phyloP scores from a whole-genome alignment of 2,888 invertebrate species.

The Chymomyza caudatula region DNA sequence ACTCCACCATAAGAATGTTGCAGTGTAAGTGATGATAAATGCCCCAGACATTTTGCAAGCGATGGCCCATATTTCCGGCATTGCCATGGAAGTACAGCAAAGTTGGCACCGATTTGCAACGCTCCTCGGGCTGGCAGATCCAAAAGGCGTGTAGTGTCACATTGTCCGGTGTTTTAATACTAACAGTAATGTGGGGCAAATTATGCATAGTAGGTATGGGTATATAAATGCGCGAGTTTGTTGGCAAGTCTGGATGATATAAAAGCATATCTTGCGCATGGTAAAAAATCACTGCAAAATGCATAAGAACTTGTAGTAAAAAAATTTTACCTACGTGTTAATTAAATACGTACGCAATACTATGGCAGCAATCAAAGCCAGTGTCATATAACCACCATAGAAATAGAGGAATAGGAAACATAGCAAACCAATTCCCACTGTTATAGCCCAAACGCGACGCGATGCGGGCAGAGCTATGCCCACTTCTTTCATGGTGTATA shows the following conservation, averaged over 20 bases:
- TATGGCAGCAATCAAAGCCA: constrained; percentile 84
- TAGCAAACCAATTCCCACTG: constrained; percentile 85
- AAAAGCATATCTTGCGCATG: constrained; percentile 91
- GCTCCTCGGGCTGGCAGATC: constrained; percentile 85
- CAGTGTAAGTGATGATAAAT: constrained; percentile 89
- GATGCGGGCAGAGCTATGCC: constrained; percentile 72
- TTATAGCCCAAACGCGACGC: constrained; percentile 87
- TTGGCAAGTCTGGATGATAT: constrained; percentile 93
- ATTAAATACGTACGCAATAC: constrained; percentile 82
- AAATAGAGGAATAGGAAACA: constrained; percentile 90
- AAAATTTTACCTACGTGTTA: neutral
- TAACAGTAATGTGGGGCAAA: constrained; percentile 91
- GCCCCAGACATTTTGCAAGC: constrained; percentile 91
- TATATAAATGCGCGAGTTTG: constrained; percentile 92
- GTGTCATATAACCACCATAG: constrained; percentile 87
- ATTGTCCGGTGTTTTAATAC: constrained; percentile 87
- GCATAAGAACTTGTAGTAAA: neutral
- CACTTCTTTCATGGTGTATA: constrained; percentile 68
- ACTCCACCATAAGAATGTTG: constrained; percentile 95
- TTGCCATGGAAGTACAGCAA: constrained; percentile 96
- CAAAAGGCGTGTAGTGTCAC: constrained; percentile 89
- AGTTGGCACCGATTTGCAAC: constrained; percentile 86
- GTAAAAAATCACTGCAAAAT: constrained; percentile 86
- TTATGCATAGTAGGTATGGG: constrained; percentile 91
- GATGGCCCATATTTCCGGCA: constrained; percentile 97